Conservation (phyloP, 2,797 vertebrate genomes). For the Numenius phaeopus region DNA sequence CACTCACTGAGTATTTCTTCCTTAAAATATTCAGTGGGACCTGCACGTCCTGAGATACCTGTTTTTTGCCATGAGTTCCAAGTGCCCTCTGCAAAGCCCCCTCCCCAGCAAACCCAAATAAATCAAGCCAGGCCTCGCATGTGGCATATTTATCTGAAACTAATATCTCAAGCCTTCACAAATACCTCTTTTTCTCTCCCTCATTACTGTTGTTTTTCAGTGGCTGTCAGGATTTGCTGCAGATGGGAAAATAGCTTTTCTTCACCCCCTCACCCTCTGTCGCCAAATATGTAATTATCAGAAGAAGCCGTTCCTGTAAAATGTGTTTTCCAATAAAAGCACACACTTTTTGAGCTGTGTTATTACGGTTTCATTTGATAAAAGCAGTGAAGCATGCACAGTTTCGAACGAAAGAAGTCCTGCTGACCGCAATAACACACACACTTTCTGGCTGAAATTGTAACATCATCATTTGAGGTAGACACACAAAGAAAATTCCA, state of each 20-base stretch:
- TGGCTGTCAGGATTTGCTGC: conserved; percentile 52
- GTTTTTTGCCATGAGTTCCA: background rate
- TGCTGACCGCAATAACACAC: background rate
- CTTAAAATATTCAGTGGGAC: background rate
- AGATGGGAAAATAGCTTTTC: conserved; percentile 68
- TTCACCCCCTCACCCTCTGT: conserved; percentile 75
- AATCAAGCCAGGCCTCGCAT: background rate
- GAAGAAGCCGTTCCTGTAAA: conserved; percentile 54
- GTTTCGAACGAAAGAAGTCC: background rate
- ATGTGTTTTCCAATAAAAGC: background rate
- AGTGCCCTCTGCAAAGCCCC: background rate
- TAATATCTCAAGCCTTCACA: background rate
- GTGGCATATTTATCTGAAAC: background rate
- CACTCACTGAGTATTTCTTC: background rate
- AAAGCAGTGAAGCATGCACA: background rate
- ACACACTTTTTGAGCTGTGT: background rate
- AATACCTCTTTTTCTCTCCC: background rate
- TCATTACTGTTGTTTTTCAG: conserved; percentile 45
- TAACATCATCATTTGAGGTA: background rate
- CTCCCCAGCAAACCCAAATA: background rate
- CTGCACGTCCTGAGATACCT: background rate
- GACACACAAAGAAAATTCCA: background rate
- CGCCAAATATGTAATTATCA: conserved; percentile 46
- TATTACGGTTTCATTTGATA: background rate
- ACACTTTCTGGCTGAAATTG: background rate